A percentile compares a stretch with the other conserved stretches of the same genome.
Evolutionary conservation across 2,888 invertebrate genomes (phyloP).

Genomic region (Eutolmus rufibarbis): DNA sequence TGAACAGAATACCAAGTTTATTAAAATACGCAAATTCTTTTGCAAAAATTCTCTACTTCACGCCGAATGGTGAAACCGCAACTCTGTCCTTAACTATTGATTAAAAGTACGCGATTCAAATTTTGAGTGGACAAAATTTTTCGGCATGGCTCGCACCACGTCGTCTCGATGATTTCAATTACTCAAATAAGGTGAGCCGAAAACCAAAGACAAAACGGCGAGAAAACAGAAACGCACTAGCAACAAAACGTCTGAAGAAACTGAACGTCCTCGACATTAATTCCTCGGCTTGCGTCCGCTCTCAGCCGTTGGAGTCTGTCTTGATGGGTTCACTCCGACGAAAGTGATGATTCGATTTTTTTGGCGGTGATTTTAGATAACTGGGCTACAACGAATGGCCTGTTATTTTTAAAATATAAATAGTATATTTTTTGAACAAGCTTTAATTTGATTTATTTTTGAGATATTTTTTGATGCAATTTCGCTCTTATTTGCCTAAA

Average conservation of each 20-base stretch:
- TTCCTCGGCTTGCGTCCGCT: neutral
- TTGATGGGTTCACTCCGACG: neutral
- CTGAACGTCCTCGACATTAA: constrained; percentile 40
- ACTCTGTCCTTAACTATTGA: neutral
- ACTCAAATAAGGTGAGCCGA: neutral
- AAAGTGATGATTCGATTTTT: neutral
- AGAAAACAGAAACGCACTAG: neutral
- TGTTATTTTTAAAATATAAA: neutral
- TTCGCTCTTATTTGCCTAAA: neutral
- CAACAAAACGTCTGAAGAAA: constrained; percentile 18
- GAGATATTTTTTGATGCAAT: neutral
- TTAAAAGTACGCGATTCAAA: neutral
- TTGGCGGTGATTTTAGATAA: neutral
- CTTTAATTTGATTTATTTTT: neutral
- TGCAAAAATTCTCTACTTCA: neutral
- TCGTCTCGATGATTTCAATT: neutral
- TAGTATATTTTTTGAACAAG: neutral
- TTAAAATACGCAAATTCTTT: neutral
- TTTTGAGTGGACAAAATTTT: neutral
- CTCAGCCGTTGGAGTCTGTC: neutral
- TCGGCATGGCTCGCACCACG: neutral
- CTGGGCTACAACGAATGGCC: neutral
- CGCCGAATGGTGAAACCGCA: neutral
- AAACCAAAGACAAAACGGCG: neutral
- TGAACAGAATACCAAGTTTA: neutral